Evolutionary conservation across 2,113 vertebrate genomes (phyloP), one percentile per base, ranked within the genome.

Genomic region (Grammatotria lemairii): DNA sequence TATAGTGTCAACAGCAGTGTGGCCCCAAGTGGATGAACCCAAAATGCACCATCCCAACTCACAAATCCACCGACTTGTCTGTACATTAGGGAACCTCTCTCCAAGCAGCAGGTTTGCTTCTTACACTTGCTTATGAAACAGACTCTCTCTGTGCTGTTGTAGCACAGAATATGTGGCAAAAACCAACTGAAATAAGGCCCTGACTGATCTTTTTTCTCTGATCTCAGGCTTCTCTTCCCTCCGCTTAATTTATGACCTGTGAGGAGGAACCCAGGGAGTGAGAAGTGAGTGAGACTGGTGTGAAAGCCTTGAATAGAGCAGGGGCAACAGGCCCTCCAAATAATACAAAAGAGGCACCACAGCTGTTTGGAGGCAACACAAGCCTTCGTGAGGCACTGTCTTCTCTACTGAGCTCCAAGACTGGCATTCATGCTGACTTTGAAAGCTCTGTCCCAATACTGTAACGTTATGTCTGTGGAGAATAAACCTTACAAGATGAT

Each of bases 271-370:
- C 95, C 94, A 91, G 92, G 88, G 95, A 95, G 95, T 95, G 96
- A 96, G 96, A 96, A 96, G 95, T 95, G 96, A 96, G 95, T 95
- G 94, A 95, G 95, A 95, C 94, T 93, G 94, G 95, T 96, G 95
- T 96, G 96, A 96, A 96, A 95, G 94, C 91, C 91, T 80, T 96
- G 95, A 96, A 97, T 95, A 94, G 95, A 96, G 92, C 88, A 81
- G 92, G 94, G 93, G 91, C 95, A 96, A 96, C 94, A 94, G 93
- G 94, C 95, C 94, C 88, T 92, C 92, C 92, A 95, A 95, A 95
- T 88, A 94, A 93, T 95, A 95, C 93, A 95, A 95, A 94, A 91
- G 93, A 89, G 84, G 92, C 90, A 91, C 92, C 93, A 92, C 93
- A 95, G 94, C 96, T 95, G 94, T 94, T 95, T 92, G 91, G 91